These are phyloP conservation scores for Anser brachyrhynchus DNA, from an alignment of 2,113 vertebrate genomes.

Conservation along the genomic window DNA sequence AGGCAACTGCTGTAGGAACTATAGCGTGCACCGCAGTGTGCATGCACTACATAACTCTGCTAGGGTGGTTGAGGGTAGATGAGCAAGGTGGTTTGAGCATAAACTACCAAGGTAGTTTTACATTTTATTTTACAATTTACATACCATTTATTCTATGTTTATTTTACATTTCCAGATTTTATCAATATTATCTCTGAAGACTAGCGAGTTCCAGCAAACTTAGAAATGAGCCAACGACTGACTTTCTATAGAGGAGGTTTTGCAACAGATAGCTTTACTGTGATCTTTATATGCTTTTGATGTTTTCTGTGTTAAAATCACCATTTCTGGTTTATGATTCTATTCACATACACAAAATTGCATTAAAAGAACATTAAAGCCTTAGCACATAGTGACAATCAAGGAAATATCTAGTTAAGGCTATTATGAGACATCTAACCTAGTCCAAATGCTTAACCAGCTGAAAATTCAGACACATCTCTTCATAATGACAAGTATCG, in stretches of 20 bases:
- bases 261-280: not conserved
- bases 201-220: not conserved
- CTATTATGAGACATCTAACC: not conserved
- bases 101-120: conserved; percentile 10
- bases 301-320: conserved; percentile 9
- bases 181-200: conserved; percentile 12
- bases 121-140: not conserved
- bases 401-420: not conserved
- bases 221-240: not conserved
- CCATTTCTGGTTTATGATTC: not conserved
- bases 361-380: not conserved
- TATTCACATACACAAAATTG: not conserved
- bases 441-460: not conserved
- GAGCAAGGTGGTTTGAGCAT: not conserved
- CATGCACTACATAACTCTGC: not conserved
- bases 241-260: not conserved
- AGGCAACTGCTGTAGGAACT: not conserved
- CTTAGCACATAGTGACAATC: conserved; percentile 16
- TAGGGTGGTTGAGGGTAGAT: not conserved
- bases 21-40: not conserved
- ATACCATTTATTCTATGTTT: not conserved
- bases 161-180: not conserved
- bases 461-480: not conserved
- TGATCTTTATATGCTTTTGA: not conserved
- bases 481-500: not conserved